These are phyloP conservation scores for Hippoglossus hippoglossus DNA, from an alignment of 2,797 vertebrate genomes.

Conservation along the genomic window DNA sequence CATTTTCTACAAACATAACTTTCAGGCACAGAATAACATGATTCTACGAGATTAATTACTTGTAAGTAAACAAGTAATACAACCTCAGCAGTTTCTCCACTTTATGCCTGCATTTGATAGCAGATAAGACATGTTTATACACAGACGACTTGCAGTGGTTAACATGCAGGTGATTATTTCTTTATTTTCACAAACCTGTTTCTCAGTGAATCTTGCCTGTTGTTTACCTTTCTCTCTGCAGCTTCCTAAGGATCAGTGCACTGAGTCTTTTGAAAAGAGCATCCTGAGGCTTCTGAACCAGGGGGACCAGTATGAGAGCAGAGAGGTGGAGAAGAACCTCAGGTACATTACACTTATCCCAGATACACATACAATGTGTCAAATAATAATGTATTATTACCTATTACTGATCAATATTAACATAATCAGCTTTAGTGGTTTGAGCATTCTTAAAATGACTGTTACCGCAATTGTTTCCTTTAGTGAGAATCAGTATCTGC, in stretches of 20 bases:
- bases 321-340: conserved; percentile 89
- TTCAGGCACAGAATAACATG: not conserved
- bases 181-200: not conserved
- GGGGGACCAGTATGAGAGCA: conserved; percentile 87
- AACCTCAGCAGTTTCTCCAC: not conserved
- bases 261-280: conserved; percentile 91
- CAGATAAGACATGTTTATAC: not conserved
- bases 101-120: not conserved
- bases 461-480: too few species aligned
- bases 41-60: too few species aligned
- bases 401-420: not conserved
- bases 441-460: too few species aligned
- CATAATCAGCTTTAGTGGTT: not conserved
- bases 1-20: not conserved
- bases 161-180: not conserved
- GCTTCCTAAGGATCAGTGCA: conserved; percentile 94
- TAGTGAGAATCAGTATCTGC: too few species aligned
- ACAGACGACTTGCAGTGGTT: not conserved
- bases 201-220: not conserved
- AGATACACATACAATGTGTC: not conserved
- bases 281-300: conserved; percentile 91
- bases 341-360: conserved; percentile 78
- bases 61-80: too few species aligned
- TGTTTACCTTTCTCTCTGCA: conserved; percentile 44
- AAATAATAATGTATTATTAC: not conserved